Percentiles rank a stretch among this genome's conserved stretches.
These are phyloP conservation scores for Drosophila anomelani DNA, from an alignment of 2,888 invertebrate genomes.

Conservation along the genomic window DNA sequence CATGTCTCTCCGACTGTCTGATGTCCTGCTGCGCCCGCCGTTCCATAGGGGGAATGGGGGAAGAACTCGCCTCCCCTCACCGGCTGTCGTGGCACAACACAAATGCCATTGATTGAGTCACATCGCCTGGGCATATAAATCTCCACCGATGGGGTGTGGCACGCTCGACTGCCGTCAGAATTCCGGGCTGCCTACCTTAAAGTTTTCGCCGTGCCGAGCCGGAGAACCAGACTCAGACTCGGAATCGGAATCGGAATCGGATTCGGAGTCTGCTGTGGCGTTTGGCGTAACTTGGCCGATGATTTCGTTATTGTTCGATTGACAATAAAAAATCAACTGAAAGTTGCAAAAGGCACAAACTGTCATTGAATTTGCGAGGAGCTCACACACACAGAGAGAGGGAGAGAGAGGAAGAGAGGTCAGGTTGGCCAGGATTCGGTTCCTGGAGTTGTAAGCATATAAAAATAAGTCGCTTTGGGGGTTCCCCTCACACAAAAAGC, in stretches of 20 bases:
- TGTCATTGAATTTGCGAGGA: constrained; percentile 70
- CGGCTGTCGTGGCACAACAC: constrained; percentile 66
- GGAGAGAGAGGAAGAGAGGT: constrained; percentile 1
- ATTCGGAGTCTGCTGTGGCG: constrained; percentile 61
- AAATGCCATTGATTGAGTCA: constrained; percentile 81
- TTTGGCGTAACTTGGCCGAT: constrained; percentile 80
- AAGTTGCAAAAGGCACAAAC: constrained; percentile 76
- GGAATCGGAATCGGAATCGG: background rate
- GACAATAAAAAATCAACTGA: constrained; percentile 82
- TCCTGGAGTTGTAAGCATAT: constrained; percentile 68
- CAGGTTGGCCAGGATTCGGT: constrained; percentile 24
- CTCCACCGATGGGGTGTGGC: constrained; percentile 79
- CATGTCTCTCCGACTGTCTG: constrained; percentile 68
- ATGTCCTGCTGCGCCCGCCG: constrained; percentile 45
- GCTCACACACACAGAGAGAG: constrained; percentile 16
- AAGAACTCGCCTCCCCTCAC: constrained; percentile 10
- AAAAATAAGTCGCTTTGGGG: constrained; percentile 71
- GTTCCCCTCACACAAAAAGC: constrained; percentile 42
- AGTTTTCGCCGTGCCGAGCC: constrained; percentile 74
- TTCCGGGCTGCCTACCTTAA: constrained; percentile 68
- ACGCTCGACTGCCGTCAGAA: constrained; percentile 42
- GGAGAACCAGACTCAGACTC: constrained; percentile 6
- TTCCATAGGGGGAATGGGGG: background rate
- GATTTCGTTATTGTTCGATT: constrained; percentile 83
- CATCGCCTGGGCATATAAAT: constrained; percentile 80